A percentile compares a stretch with the other conserved stretches of the same genome.
Evolutionary conservation across 1,140 invertebrate genomes (phyloP).

Genomic region (Trigoniulus corallinus): DNA sequence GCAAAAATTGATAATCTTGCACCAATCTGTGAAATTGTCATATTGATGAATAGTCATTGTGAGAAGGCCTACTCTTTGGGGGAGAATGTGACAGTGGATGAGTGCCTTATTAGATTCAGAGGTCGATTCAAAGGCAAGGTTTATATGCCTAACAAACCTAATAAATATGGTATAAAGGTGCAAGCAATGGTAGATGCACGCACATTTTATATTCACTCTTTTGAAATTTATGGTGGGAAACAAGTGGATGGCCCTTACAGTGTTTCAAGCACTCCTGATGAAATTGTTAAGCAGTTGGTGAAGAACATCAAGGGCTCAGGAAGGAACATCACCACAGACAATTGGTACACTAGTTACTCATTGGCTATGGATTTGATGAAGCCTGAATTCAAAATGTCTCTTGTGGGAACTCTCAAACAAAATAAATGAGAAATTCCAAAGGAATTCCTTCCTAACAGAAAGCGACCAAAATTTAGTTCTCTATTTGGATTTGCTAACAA

Average conservation of each 20-base stretch:
- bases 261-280: neutral
- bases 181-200: constrained; percentile 10
- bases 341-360: constrained; percentile 8
- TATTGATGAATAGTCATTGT: neutral
- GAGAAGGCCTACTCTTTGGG: neutral
- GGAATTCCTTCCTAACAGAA: too few species aligned
- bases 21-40: neutral
- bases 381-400: neutral
- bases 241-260: neutral
- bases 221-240: constrained; percentile 8
- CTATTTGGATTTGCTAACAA: constrained; percentile 13
- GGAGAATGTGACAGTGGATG: constrained; percentile 13
- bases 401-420: constrained; percentile 22
- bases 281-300: constrained; percentile 4
- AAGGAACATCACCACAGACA: constrained; percentile 9
- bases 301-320: neutral
- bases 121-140: constrained; percentile 4
- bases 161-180: constrained; percentile 18
- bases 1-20: neutral
- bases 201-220: constrained; percentile 8
- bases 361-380: constrained; percentile 3
- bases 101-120: constrained; percentile 7
- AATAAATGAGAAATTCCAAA: constrained; percentile 27
- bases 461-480: too few species aligned
- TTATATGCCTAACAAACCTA: constrained; percentile 16